Conservation (phyloP, 2,113 vertebrate species). For the Pagrus major region DNA sequence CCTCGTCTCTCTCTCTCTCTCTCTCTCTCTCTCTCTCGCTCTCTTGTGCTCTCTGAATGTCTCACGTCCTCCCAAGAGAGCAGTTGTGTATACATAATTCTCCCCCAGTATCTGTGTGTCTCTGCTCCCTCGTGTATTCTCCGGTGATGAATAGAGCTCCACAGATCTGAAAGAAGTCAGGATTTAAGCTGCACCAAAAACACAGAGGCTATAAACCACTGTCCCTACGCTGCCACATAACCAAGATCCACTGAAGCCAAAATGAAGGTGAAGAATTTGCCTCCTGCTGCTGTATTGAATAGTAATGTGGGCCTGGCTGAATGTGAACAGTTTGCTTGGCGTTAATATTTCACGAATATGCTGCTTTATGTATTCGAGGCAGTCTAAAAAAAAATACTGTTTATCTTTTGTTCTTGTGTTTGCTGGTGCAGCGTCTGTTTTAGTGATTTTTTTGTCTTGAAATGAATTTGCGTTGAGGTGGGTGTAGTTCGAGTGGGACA, state of each 20-base stretch:
- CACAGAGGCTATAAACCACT: constrained; percentile 29
- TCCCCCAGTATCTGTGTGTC: background rate
- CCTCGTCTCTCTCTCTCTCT: background rate
- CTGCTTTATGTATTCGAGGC: background rate
- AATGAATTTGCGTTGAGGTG: background rate
- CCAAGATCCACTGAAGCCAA: constrained; percentile 3
- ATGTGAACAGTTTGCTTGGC: background rate
- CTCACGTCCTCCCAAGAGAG: constrained; percentile 5
- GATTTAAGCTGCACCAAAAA: constrained; percentile 47
- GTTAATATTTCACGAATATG: background rate
- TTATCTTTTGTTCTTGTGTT: background rate
- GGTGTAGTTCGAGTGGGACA: background rate
- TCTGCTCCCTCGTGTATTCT: constrained; percentile 28
- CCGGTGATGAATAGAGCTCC: constrained; percentile 41
- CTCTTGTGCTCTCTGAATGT: background rate
- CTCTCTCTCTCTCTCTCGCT: background rate
- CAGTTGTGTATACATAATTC: constrained; percentile 20
- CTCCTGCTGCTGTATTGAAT: constrained; percentile 4
- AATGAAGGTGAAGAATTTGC: background rate
- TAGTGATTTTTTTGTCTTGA: background rate
- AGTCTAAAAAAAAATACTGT: background rate
- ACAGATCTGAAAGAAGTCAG: constrained; percentile 21
- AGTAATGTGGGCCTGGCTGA: background rate
- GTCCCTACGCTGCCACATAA: constrained; percentile 17
- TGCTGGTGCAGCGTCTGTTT: background rate